Evolutionary conservation across 2,888 invertebrate genomes (phyloP), one percentile per base, ranked within the genome.

Genomic region (Andrena dorsata): DNA sequence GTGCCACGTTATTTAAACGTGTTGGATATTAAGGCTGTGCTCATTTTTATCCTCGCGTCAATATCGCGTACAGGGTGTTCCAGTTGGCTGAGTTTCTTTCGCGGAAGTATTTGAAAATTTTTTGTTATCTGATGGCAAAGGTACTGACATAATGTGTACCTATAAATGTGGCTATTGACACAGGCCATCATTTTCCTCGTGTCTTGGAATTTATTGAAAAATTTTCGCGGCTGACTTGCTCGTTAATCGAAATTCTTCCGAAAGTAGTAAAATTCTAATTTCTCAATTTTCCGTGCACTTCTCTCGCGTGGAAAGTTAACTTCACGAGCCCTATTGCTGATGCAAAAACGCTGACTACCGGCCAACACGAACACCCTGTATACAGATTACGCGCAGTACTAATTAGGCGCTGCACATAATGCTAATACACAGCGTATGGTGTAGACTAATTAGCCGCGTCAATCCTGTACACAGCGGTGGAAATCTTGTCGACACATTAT

Each of bases 1-100:
- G 0, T 8, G 41, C 70, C 56, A 28, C 60, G 51, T 71, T 82
- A 79, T 82, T 71, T 69, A 64, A 41, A 81, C 51, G 64, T 47
- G n/a, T 20, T 5, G n/a, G 58, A 20, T 58, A 82, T 81, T 73
- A 76, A 47, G 7, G 35, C 30, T 75, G 8, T 23, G 5, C 16
- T 7, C 2, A 13, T 35, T 41, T 58, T 72, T 65, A 68, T 71
- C 8, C 13, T 8, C 8, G 10, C 47, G n/a, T 26, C 53, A 41
- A 68, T 41, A 56, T 28, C 35, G 28, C 2, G 5, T 4, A 13
- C 26, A 41, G 13, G 5, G 0, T 41, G 2, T 23, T 66, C 8
- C 30, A 26, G 1, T 13, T 13, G 41, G 41, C 13, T 13, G 41
- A 16, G 41, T 41, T 41, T 13, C 13, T 16, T 5, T 13, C 16